Conservation (phyloP, 2,888 invertebrate genomes). For the Cheilosia vulpina region DNA sequence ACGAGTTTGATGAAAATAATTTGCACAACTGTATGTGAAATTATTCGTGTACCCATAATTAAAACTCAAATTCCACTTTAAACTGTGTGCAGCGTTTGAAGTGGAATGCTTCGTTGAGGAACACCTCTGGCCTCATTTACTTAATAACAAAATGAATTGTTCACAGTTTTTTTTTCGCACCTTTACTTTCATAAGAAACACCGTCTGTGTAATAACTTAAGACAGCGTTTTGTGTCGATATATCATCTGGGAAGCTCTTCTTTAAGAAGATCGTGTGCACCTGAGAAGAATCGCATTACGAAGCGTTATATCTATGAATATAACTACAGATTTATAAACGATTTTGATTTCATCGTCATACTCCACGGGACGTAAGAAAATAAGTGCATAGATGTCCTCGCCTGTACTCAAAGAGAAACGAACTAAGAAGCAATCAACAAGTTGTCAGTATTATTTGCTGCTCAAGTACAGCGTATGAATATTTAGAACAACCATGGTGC, state of each 20-base stretch:
- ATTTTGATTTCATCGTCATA: slow-evolving; percentile 45
- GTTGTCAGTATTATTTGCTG: slow-evolving; percentile 62
- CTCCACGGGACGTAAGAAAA: slow-evolving; percentile 35
- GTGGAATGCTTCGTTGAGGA: too few relatives aligned
- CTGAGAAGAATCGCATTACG: slow-evolving; percentile 22
- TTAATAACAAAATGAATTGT: too few relatives aligned
- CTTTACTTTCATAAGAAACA: background rate
- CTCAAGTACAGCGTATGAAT: slow-evolving; percentile 65
- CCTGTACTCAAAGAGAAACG: slow-evolving; percentile 38
- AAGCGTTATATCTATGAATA: background rate
- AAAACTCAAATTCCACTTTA: too few relatives aligned
- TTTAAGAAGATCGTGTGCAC: slow-evolving; percentile 34
- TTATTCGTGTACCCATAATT: too few relatives aligned
- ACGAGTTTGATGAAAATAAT: too few relatives aligned
- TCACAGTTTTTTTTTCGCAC: too few relatives aligned
- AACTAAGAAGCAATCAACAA: slow-evolving; percentile 67
- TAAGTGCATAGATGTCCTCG: slow-evolving; percentile 26
- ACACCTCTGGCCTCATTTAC: too few relatives aligned
- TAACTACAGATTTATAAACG: slow-evolving; percentile 44
- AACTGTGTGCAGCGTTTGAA: too few relatives aligned
- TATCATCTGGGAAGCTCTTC: slow-evolving; percentile 40
- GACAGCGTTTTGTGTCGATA: slow-evolving; percentile 35
- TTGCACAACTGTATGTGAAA: too few relatives aligned
- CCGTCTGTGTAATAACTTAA: slow-evolving; percentile 35
- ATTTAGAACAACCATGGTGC: slow-evolving; percentile 69